phyloP scores from a whole-genome alignment of 2,888 invertebrate species.

The Melanargia galathea region DNA sequence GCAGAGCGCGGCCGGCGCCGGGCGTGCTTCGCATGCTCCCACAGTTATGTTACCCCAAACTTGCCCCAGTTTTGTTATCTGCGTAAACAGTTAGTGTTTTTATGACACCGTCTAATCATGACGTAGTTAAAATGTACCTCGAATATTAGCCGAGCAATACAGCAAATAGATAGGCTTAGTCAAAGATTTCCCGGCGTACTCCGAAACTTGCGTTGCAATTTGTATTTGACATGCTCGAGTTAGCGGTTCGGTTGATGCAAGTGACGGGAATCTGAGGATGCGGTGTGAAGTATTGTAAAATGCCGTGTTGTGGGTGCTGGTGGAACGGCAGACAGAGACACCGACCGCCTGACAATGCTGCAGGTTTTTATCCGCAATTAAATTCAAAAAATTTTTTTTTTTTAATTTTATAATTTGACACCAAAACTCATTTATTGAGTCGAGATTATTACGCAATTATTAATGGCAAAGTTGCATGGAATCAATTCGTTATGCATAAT shows the following conservation, averaged over 20 bases:
- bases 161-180: not conserved
- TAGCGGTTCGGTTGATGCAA: not conserved
- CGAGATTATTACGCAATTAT: too few relatives aligned
- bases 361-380: conserved; percentile 65
- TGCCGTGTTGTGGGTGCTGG: conserved; percentile 80
- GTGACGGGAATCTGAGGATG: conserved; percentile 14
- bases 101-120: conserved; percentile 21
- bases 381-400: too few relatives aligned
- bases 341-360: conserved; percentile 67
- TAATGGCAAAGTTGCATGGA: too few relatives aligned
- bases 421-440: too few relatives aligned
- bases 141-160: not conserved
- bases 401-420: too few relatives aligned
- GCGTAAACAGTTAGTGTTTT: conserved; percentile 46
- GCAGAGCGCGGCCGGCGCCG: conserved; percentile 62
- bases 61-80: conserved; percentile 44
- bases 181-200: conserved; percentile 3
- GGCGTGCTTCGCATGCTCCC: conserved; percentile 49
- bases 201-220: conserved; percentile 7
- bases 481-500: too few relatives aligned
- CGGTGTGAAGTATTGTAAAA: conserved; percentile 43
- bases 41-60: conserved; percentile 47
- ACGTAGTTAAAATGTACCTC: conserved; percentile 4
- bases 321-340: conserved; percentile 78
- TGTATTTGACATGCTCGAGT: conserved; percentile 1